phyloP scores from a whole-genome alignment of 2,113 vertebrate species.

The Motacilla tschutschensis region DNA sequence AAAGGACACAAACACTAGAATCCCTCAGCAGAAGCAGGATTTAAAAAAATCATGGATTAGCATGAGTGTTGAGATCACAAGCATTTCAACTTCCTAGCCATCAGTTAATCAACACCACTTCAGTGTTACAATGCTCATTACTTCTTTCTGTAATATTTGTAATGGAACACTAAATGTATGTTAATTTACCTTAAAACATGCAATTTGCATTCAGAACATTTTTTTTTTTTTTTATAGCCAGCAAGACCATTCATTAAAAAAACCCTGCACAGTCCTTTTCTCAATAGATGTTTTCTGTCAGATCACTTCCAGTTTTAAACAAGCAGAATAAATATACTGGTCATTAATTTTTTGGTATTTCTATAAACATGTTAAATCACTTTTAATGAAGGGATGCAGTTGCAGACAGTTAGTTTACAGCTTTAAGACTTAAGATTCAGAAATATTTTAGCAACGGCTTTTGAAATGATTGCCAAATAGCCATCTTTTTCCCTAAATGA shows the following conservation, averaged over 20 bases:
- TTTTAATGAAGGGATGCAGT: not conserved
- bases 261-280: not conserved
- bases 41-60: not conserved
- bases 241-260: not conserved
- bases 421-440: not conserved
- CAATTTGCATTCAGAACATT: not conserved
- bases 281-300: not conserved
- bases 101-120: not conserved
- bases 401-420: not conserved
- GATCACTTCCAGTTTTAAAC: not conserved
- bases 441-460: not conserved
- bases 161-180: not conserved
- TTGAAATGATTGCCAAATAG: not conserved
- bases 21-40: not conserved
- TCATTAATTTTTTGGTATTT: not conserved
- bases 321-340: not conserved
- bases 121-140: not conserved
- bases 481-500: not conserved
- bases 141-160: not conserved
- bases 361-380: not conserved
- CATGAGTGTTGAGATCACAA: not conserved
- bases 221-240: not conserved
- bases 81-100: not conserved
- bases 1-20: not conserved
- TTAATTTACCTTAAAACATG: not conserved